Evolutionary conservation across 2,888 invertebrate genomes (phyloP).

Genomic region (Entomobrya multifasciata): DNA sequence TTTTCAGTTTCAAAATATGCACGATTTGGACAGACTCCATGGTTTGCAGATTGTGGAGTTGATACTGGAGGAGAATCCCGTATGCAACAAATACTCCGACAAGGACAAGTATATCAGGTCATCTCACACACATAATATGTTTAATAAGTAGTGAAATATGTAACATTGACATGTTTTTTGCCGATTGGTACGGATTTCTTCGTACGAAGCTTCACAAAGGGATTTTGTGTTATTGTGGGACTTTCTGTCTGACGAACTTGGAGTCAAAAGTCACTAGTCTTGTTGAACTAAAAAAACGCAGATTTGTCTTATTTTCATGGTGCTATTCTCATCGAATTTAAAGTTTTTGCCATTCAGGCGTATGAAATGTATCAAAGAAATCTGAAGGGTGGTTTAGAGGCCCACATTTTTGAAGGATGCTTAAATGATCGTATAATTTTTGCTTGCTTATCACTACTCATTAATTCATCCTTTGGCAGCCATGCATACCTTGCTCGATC

Average conservation of each 20-base stretch:
- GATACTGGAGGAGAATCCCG: conserved; percentile 89
- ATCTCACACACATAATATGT: conserved; percentile 61
- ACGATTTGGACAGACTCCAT: conserved; percentile 86
- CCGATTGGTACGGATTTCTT: too few species aligned
- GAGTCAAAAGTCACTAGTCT: neutral
- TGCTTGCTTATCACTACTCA: neutral
- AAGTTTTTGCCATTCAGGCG: conserved; percentile 27
- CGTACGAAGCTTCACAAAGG: too few species aligned
- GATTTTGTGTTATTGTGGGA: too few species aligned
- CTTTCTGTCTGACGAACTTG: neutral
- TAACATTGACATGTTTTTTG: too few species aligned
- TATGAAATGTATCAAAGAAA: conserved; percentile 23
- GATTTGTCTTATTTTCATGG: neutral
- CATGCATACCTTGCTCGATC: neutral
- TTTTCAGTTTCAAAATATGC: conserved; percentile 85
- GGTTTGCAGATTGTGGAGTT: conserved; percentile 88
- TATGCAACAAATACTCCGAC: conserved; percentile 89
- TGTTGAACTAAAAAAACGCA: neutral
- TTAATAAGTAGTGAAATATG: neutral
- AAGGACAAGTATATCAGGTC: conserved; percentile 91
- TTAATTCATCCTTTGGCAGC: conserved; percentile 10
- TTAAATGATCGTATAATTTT: conserved; percentile 30
- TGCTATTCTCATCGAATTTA: neutral
- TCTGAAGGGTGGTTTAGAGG: conserved; percentile 52
- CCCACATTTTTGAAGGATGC: conserved; percentile 33